phyloP scores from a whole-genome alignment of 30 jellyfish, hydroid and myxozoan genomes.

The Haliclystus octoradiatus region DNA sequence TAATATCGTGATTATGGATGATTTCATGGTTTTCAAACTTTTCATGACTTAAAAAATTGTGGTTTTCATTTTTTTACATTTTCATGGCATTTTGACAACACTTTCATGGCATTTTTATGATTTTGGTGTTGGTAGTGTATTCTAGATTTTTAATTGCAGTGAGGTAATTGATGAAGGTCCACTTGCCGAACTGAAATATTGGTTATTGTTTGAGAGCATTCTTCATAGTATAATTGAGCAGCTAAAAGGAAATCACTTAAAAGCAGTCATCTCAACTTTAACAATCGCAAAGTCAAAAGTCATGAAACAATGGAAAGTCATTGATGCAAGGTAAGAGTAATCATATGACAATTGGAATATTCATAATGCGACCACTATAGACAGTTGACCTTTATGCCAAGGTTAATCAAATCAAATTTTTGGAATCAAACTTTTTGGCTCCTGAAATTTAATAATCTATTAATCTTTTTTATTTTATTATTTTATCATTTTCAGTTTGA shows the following conservation, averaged over 20 bases:
- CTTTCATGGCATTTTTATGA: too few species aligned
- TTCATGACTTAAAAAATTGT: too few species aligned
- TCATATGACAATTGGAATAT: background rate
- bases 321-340: slow-evolving; percentile 53
- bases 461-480: too few species aligned
- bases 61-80: too few species aligned
- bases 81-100: too few species aligned
- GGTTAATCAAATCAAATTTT: background rate
- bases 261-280: slow-evolving; percentile 57
- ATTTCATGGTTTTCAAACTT: too few species aligned
- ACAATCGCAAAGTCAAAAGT: slow-evolving; percentile 65
- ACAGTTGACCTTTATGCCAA: background rate
- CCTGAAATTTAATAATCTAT: background rate
- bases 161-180: slow-evolving; percentile 55
- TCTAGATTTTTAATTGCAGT: slow-evolving; percentile 18
- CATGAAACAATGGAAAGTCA: slow-evolving; percentile 59
- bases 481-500: slow-evolving; percentile 26
- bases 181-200: slow-evolving; percentile 39
- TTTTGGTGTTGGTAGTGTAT: too few species aligned
- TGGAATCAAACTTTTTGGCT: too few species aligned
- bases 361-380: background rate
- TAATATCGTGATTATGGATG: too few species aligned
- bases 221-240: slow-evolving; percentile 53
- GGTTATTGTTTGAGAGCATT: slow-evolving; percentile 50
- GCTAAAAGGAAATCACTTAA: slow-evolving; percentile 57